Conservation (phyloP, 2,797 vertebrate genomes). For the Syngnathus acus region DNA sequence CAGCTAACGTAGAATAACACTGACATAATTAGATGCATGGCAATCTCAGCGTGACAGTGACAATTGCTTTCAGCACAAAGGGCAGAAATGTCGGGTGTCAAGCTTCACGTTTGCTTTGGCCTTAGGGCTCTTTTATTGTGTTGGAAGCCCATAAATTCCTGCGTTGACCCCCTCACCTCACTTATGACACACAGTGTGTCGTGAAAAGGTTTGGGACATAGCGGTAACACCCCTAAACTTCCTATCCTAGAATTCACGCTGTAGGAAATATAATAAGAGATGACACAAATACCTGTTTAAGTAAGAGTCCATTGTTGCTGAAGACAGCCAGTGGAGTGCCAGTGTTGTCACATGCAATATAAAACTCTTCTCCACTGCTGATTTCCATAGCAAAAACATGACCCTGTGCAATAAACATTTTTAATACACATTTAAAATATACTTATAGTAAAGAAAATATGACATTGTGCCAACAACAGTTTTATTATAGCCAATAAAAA, state of each 20-base stretch:
- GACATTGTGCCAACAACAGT: conserved; percentile 69
- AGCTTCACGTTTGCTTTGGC: neutral
- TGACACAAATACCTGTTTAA: conserved; percentile 70
- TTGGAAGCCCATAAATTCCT: neutral
- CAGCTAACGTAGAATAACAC: neutral
- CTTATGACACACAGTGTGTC: neutral
- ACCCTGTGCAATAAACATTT: conserved; percentile 65
- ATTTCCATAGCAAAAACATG: conserved; percentile 99
- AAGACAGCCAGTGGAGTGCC: conserved; percentile 97
- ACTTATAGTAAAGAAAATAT: conserved; percentile 89
- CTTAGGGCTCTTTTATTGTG: neutral
- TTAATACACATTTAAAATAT: neutral
- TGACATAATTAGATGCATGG: neutral
- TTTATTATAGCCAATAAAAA: neutral
- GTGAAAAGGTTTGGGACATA: neutral
- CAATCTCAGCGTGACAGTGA: neutral
- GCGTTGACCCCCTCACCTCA: neutral
- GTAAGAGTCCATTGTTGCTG: conserved; percentile 91
- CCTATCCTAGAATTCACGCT: too few species aligned
- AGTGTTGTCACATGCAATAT: conserved; percentile 95
- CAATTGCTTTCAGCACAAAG: neutral
- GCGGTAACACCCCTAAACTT: neutral
- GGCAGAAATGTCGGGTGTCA: neutral
- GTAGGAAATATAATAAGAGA: neutral
- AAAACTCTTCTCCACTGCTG: conserved; percentile 97